Evolutionary conservation across 2,888 invertebrate genomes (phyloP), one percentile per base, ranked within the genome.

Genomic region (Carabus problematicus): DNA sequence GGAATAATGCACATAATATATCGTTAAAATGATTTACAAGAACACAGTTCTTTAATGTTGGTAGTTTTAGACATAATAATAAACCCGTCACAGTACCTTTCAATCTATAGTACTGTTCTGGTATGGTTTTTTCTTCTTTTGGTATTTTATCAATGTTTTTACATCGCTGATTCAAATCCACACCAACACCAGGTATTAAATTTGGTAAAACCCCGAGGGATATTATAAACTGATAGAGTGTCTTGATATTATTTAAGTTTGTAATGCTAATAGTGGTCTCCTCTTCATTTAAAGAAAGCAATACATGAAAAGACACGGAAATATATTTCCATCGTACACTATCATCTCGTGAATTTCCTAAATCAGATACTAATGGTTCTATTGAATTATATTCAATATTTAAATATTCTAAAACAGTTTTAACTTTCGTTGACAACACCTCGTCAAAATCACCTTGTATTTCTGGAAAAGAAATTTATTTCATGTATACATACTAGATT

Each of bases 1-100:
- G 92, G 74, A 91, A 86, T 39, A 92, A 79, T 2, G 87, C 87
- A 68, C 89, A 89, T 61, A 93, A 79, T 72, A 91, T 82, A 77
- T 87, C 86, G 77, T 84, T 84, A 68, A 89, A 77, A 81, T 86
- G 84, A 73, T 87, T 80, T 60, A 87, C 81, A 70, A 88, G 73
- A 71, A 90, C 83, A 69, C 87, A 81, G 75, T 84, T 82, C 76
- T 85, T 84, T 59, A 91, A 80, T 71, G 86, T 83, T 73, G 83
- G 81, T 72, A 84, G 75, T 67, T 81, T 79, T 73, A 85, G 83
- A 74, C 84, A 82, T 73, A 83, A 81, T 40, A 81, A 79, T 42
- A 88, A 79, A 66, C 84, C 85, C 64, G 84, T 80, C 63, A 84
- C 84, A 64, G 85, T 85, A 45, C 78, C 78, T 70, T 83, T 82